Conservation (phyloP, 2,797 vertebrate species). For the Glossophaga mutica region DNA sequence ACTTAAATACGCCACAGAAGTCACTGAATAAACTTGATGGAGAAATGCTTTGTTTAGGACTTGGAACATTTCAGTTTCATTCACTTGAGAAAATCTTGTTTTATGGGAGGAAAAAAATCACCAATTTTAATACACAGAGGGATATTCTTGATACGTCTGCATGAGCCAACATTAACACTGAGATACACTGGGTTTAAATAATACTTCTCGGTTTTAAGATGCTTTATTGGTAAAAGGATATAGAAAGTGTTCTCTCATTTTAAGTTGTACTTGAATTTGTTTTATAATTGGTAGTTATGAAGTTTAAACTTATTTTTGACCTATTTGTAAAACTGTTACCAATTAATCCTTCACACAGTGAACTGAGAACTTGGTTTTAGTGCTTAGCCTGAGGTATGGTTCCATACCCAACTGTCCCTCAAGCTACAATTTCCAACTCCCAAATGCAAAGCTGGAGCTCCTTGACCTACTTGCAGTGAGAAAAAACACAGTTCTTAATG, state of each 20-base stretch:
- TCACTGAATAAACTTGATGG: background rate
- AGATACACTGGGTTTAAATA: background rate
- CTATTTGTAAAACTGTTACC: background rate
- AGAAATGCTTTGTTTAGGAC: background rate
- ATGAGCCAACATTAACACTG: background rate
- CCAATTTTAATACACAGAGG: background rate
- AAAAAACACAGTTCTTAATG: background rate
- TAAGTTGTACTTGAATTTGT: background rate
- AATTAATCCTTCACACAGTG: background rate
- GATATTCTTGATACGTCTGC: background rate
- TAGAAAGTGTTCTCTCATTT: background rate
- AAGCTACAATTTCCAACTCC: background rate
- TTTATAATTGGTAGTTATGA: background rate
- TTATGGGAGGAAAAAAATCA: background rate
- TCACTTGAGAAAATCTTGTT: background rate
- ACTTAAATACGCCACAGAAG: background rate
- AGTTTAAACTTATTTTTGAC: background rate
- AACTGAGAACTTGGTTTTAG: background rate
- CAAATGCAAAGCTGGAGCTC: background rate
- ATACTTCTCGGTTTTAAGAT: background rate
- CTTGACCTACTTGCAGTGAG: constrained; percentile 7
- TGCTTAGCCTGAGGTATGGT: background rate
- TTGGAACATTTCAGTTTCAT: background rate
- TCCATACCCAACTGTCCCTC: background rate
- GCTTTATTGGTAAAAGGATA: background rate